phyloP scores from a whole-genome alignment of 2,888 invertebrate species.

The Oxystoma pomonae region DNA sequence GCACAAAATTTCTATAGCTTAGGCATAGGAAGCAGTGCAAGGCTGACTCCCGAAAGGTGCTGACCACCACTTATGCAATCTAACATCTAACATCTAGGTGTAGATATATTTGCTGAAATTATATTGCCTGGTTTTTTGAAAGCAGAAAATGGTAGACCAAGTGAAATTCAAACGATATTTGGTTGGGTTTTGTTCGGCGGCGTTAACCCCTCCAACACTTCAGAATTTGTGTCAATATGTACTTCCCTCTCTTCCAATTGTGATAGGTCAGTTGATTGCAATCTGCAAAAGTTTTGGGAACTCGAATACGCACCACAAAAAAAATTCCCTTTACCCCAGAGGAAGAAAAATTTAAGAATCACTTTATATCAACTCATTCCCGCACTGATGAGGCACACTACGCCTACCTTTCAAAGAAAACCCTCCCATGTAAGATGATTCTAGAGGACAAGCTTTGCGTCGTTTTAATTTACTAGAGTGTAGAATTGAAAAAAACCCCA shows the following conservation, averaged over 20 bases:
- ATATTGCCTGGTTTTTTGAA: not conserved
- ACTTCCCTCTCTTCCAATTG: not conserved
- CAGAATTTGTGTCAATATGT: not conserved
- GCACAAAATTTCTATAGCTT: no score
- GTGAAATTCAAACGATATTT: not conserved
- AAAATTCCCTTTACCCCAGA: not conserved
- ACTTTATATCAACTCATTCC: no score
- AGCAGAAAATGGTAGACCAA: not conserved
- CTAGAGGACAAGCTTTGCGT: not conserved
- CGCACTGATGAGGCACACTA: no score
- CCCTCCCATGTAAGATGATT: not conserved
- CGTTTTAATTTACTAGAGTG: slow-evolving; percentile 1
- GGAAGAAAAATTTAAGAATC: not conserved
- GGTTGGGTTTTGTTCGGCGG: not conserved
- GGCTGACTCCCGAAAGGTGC: no score
- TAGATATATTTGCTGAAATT: not conserved
- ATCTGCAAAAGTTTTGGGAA: slow-evolving; percentile 3
- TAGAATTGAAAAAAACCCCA: not conserved
- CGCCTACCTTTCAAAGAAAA: not conserved
- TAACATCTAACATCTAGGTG: not conserved
- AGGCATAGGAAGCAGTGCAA: no score
- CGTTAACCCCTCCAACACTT: not conserved
- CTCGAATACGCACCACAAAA: not conserved
- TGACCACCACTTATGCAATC: no score
- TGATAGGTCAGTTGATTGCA: not conserved